Evolutionary conservation across 2,797 vertebrate genomes (phyloP).

Genomic region (Premnoplex brunnescens): DNA sequence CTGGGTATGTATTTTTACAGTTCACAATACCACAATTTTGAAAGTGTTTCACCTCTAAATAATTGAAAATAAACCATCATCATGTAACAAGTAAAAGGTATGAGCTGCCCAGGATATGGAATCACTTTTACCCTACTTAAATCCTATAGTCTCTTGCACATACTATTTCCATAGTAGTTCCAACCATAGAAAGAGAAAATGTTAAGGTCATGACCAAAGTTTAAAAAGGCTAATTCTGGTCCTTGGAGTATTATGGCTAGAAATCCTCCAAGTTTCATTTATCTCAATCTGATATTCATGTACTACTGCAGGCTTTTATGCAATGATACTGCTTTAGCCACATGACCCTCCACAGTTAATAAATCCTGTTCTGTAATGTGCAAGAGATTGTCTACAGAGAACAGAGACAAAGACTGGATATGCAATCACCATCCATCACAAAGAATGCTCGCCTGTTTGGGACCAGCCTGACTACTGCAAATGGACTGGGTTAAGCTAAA

Average conservation of each 20-base stretch:
- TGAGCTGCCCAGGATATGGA: neutral
- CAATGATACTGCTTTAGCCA: neutral
- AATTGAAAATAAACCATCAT: neutral
- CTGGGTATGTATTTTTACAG: neutral
- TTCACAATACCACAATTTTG: neutral
- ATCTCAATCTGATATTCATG: neutral
- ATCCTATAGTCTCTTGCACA: neutral
- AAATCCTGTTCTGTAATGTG: neutral
- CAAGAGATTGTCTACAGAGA: neutral
- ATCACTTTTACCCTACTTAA: neutral
- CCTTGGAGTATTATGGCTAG: neutral
- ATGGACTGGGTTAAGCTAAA: neutral
- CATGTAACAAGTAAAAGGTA: neutral
- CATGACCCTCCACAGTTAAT: neutral
- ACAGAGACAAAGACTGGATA: neutral
- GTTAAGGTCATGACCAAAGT: neutral
- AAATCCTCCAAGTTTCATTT: neutral
- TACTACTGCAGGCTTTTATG: neutral
- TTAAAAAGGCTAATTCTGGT: neutral
- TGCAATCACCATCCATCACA: neutral
- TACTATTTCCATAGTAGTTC: neutral
- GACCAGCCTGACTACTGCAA: neutral
- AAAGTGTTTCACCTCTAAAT: neutral
- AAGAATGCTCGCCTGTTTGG: neutral
- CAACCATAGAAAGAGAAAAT: neutral